Evolutionary conservation across 2,888 invertebrate genomes (phyloP), one percentile per base, ranked within the genome.

Genomic region (Sarcophaga caerulescens): DNA sequence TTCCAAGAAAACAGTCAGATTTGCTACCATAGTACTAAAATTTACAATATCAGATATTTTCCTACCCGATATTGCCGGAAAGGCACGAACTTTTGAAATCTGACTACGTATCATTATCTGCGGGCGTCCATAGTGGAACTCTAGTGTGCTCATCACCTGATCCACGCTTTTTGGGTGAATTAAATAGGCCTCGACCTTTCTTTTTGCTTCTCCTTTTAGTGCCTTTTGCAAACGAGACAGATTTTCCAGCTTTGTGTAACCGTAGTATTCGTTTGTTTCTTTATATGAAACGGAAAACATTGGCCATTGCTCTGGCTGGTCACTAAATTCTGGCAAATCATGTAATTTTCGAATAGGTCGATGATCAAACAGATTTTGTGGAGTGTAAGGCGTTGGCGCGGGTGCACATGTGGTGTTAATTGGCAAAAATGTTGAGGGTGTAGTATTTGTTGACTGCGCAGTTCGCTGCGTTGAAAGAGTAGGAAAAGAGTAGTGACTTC

Each of bases 71-170:
- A n/a, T n/a, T n/a, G n/a, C n/a, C n/a, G n/a, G n/a, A n/a, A n/a
- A n/a, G n/a, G n/a, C n/a, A n/a, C n/a, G n/a, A n/a, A n/a, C n/a
- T n/a, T n/a, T n/a, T n/a, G n/a, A n/a, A n/a, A n/a, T n/a, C n/a
- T n/a, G n/a, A n/a, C n/a, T n/a, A n/a, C n/a, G n/a, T n/a, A n/a
- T n/a, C n/a, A 88, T 59, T 60, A 86, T 19, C 19, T 88, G 85
- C 0, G 88, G 85, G 0, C 88, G 84, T 11, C 87, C 87, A 68
- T 74, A 88, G 12, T 84, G 87, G 70, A 89, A 87, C 60, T 87
- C 84, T 19, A 88, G 19, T 3, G 82, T 85, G 0, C 23, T 63
- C 47, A 87, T 85, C 1, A 87, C 81, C 4, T 63, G 65, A n/a
- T 73, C n/a, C 3, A 87, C 83, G 47, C 80, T 85, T 4, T 87